Evolutionary conservation across 2,797 vertebrate genomes (phyloP), one percentile per base, ranked within the genome.

Genomic region (Picus viridis): DNA sequence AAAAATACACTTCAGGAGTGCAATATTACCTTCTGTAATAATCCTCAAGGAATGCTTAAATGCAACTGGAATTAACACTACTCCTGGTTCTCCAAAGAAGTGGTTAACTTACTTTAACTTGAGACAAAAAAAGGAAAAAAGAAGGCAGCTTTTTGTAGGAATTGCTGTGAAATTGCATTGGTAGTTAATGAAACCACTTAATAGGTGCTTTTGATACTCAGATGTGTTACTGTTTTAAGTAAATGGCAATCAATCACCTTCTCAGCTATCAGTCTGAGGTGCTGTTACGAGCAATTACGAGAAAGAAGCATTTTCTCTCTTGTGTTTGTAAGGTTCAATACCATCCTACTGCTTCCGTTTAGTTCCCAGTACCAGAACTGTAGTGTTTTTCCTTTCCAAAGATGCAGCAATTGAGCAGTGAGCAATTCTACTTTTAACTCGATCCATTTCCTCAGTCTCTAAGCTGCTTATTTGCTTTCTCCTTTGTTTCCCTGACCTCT

Each of bases 401-500:
- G 29, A 39, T 69, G 51, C 64, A 91, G 30, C 29, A 63, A 70
- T 4, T 67, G 69, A 84, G 79, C 0, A 0, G 61, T 68, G 78
- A 61, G 20, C 41, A 83, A 82, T 39, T 45, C 58, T 80, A 4
- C 74, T 94, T 92, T 77, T 43, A 79, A 80, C 72, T 54, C 47
- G 26, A 79, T 76, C 57, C 17, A 69, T 18, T 92, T 82, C 77
- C 58, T 84, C 43, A 57, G 71, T 73, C 49, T 70, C 53, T 77
- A 79, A 86, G 64, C 77, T 93, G 26, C 71, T 89, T 88, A 41
- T 89, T 82, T 88, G 85, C 58, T 71, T 84, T 72, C 69, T 39
- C 64, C 62, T 79, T 81, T 92, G 57, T 70, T 86, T 82, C 80
- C n/a, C n/a, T 94, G 77, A 88, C 74, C 77, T 91, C 59, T 77